phyloP scores from a whole-genome alignment of 2,888 invertebrate species.

The Drosophila antonietae region DNA sequence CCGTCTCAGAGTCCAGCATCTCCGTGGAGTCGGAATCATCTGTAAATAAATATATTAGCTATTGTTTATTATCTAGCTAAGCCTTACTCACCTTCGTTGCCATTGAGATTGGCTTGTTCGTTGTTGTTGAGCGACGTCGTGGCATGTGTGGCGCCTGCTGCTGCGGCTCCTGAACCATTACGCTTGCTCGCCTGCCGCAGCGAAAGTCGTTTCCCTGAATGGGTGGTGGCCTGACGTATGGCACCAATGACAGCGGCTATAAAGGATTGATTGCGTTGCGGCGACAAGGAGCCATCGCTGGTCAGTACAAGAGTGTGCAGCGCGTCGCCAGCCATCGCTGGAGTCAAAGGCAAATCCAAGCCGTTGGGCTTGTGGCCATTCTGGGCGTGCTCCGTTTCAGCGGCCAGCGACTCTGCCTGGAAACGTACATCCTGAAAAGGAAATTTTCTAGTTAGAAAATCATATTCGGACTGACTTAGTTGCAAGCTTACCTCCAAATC shows the following conservation, averaged over 20 bases:
- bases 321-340: slow-evolving; percentile 45
- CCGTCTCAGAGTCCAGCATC: slow-evolving; percentile 92
- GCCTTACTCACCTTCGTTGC: slow-evolving; percentile 54
- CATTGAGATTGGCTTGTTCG: slow-evolving; percentile 48
- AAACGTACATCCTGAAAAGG: slow-evolving; percentile 88
- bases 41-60: slow-evolving; percentile 64
- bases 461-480: not conserved
- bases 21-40: slow-evolving; percentile 91
- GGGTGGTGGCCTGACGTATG: slow-evolving; percentile 86
- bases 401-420: slow-evolving; percentile 90
- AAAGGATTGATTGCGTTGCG: slow-evolving; percentile 88
- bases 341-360: slow-evolving; percentile 64
- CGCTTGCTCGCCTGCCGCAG: slow-evolving; percentile 74
- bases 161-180: slow-evolving; percentile 61
- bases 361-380: slow-evolving; percentile 84
- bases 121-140: slow-evolving; percentile 26
- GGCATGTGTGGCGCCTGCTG: slow-evolving; percentile 4
- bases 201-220: slow-evolving; percentile 83
- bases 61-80: not conserved
- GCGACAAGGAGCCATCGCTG: slow-evolving; percentile 86
- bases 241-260: slow-evolving; percentile 90
- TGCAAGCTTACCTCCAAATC: slow-evolving; percentile 88
- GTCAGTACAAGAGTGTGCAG: slow-evolving; percentile 68
- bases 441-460: not conserved
- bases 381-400: slow-evolving; percentile 89